phyloP scores from a whole-genome alignment of 2,888 invertebrate species.

The Cryptus viduatorius region DNA sequence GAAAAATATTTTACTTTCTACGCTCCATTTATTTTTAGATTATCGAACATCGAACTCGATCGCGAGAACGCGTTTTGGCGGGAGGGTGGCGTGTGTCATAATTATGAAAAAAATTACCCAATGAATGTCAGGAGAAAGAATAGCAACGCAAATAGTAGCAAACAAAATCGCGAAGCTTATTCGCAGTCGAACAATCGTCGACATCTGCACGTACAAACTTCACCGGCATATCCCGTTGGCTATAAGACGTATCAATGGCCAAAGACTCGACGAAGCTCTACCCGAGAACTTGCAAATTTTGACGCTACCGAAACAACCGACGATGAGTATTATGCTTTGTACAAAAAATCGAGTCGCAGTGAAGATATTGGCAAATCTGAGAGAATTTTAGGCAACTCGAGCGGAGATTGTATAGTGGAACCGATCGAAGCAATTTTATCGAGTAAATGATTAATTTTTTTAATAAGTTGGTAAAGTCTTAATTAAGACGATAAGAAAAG shows the following conservation, averaged over 20 bases:
- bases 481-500: background rate
- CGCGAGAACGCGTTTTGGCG: slow-evolving; percentile 69
- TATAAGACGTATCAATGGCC: slow-evolving; percentile 22
- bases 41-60: slow-evolving; percentile 59
- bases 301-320: slow-evolving; percentile 55
- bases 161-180: slow-evolving; percentile 32
- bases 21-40: slow-evolving; percentile 39
- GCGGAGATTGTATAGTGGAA: slow-evolving; percentile 48
- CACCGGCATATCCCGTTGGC: slow-evolving; percentile 4
- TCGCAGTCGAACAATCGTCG: slow-evolving; percentile 11
- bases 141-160: background rate
- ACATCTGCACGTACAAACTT: slow-evolving; percentile 10
- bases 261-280: slow-evolving; percentile 29
- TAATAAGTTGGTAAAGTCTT: background rate
- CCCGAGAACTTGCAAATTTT: slow-evolving; percentile 27
- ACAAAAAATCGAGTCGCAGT: slow-evolving; percentile 54
- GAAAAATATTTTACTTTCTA: background rate
- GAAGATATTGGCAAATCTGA: slow-evolving; percentile 18
- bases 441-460: slow-evolving; percentile 29
- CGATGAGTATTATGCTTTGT: slow-evolving; percentile 66
- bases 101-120: slow-evolving; percentile 11
- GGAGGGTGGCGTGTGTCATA: slow-evolving; percentile 53
- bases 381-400: slow-evolving; percentile 21
- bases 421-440: slow-evolving; percentile 52
- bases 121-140: slow-evolving; percentile 4